Evolutionary conservation across 2,888 invertebrate genomes (phyloP).

Genomic region (Globia sparganii): DNA sequence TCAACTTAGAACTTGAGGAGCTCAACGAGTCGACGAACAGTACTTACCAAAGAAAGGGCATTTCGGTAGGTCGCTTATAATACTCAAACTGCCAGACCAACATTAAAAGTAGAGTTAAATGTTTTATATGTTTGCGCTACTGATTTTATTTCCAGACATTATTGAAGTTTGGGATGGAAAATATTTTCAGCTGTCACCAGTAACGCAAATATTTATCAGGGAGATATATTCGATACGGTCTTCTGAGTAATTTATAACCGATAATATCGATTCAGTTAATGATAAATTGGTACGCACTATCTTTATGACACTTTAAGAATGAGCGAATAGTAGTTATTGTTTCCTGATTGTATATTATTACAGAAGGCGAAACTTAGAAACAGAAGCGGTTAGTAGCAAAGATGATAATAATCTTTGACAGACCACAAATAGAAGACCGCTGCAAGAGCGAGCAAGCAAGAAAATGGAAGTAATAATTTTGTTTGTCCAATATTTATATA

Average conservation of each 20-base stretch:
- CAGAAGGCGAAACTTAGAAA: not conserved
- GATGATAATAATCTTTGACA: not conserved
- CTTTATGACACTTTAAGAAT: constrained; percentile 5
- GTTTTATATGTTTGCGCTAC: not conserved
- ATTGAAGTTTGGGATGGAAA: not conserved
- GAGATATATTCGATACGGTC: constrained; percentile 11
- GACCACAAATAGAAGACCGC: not conserved
- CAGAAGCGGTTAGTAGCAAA: not conserved
- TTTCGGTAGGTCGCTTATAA: no score
- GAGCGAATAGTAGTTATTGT: not conserved
- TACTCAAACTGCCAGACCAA: not conserved
- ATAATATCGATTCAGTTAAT: constrained; percentile 22
- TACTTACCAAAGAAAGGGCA: not conserved
- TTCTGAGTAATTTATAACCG: constrained; percentile 2
- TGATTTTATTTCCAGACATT: not conserved
- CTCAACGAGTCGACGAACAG: not conserved
- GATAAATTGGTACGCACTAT: constrained; percentile 23
- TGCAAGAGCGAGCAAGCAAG: not conserved
- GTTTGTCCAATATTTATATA: not conserved
- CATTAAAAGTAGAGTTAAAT: not conserved
- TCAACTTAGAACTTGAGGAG: not conserved
- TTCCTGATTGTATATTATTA: not conserved
- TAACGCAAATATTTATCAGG: constrained; percentile 10
- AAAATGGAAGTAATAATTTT: constrained; percentile 19
- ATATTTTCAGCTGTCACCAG: not conserved